phyloP scores from a whole-genome alignment of 1,140 invertebrate species.

The Sarcophaga bullata region DNA sequence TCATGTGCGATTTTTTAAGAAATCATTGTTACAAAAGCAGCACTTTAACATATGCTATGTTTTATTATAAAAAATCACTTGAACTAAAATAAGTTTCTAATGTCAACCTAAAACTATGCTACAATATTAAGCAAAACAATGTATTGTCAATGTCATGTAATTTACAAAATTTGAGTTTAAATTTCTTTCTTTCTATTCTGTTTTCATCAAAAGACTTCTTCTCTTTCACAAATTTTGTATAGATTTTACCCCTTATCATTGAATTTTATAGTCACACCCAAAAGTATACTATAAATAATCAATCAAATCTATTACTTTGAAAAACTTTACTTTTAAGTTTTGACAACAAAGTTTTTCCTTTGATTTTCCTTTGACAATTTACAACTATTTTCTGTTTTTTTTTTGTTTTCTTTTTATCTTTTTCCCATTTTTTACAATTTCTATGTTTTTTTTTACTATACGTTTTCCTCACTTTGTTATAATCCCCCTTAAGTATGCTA shows the following conservation, averaged over 20 bases:
- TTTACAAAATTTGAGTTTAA: too few relatives aligned
- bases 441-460: neutral
- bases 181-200: too few relatives aligned
- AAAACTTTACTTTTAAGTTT: neutral
- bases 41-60: too few relatives aligned
- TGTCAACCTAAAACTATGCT: too few relatives aligned
- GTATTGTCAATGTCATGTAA: too few relatives aligned
- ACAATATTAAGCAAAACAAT: too few relatives aligned
- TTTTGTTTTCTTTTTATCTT: neutral
- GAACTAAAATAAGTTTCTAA: too few relatives aligned
- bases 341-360: neutral
- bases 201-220: neutral
- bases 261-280: neutral
- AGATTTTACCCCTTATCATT: neutral
- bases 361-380: neutral
- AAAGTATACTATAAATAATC: neutral
- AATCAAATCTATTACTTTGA: conserved; percentile 9
- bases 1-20: too few relatives aligned
- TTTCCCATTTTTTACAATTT: neutral
- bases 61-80: too few relatives aligned
- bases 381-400: neutral
- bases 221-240: neutral
- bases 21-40: too few relatives aligned
- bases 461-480: neutral
- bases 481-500: conserved; percentile 14